Conservation (phyloP, 2,888 invertebrate genomes). For the Apotomis betuletana region DNA sequence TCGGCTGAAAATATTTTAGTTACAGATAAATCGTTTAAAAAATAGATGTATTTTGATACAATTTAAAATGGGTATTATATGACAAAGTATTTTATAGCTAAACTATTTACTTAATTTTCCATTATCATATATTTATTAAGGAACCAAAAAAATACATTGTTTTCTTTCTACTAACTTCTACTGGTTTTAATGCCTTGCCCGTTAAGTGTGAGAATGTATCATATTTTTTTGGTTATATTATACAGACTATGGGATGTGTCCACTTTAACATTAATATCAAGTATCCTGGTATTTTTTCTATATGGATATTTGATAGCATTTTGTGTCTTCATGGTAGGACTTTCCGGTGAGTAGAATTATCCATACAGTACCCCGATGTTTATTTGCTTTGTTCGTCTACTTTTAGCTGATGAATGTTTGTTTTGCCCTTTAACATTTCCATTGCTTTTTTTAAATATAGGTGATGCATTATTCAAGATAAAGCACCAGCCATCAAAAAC, state of each 20-base stretch:
- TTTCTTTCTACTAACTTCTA: constrained; percentile 8
- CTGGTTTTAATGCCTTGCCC: constrained; percentile 29
- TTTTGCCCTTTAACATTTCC: neutral
- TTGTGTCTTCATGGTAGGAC: constrained; percentile 86
- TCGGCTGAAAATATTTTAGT: neutral
- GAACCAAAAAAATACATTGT: neutral
- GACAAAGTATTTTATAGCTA: neutral
- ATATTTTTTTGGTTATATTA: constrained; percentile 80
- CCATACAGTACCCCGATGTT: neutral
- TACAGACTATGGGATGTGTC: constrained; percentile 91
- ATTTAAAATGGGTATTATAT: neutral
- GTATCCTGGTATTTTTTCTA: constrained; percentile 91
- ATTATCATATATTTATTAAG: constrained; percentile 10
- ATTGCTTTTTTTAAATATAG: too few species aligned
- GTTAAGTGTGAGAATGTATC: constrained; percentile 60
- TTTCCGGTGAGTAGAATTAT: constrained; percentile 85
- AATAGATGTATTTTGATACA: neutral
- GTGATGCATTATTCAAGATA: too few species aligned
- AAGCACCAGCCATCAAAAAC: too few species aligned
- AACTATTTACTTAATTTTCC: neutral
- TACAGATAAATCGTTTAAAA: neutral
- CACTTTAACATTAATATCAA: constrained; percentile 87
- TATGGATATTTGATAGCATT: constrained; percentile 91
- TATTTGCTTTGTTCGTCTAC: neutral
- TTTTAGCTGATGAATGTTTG: constrained; percentile 7